Base-by-base conservation (phyloP, 2,797 vertebrate species). In the Setipinna tenuifilis region DNA sequence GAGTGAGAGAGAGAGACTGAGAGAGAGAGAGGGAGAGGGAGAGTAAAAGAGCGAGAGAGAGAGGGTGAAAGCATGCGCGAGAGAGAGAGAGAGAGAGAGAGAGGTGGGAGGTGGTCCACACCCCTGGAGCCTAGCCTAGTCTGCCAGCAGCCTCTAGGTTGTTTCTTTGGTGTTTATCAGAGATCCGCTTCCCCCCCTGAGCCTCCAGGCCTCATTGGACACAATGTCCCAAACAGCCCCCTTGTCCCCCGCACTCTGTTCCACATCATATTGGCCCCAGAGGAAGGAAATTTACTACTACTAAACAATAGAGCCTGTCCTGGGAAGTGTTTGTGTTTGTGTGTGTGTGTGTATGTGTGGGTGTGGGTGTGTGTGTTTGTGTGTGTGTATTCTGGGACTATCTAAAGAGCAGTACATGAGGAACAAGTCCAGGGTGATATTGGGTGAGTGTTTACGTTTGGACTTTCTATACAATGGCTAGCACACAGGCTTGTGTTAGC, bases 161-260 rank as follows among this genome's bases (percentile, higher is more conserved):
- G 71, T 44, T 78, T 44, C 71, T 78, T 78, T 78, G 71, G 71
- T 78, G 71, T 78, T 78, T 78, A 78, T 78, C 71, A 7, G 71
- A 78, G 71, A 41, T 78, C 7, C 17, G 31, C 35, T 44, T 44
- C 35, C 71, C 16, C 50, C 50, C 17, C 25, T 2, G 35, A 44
- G 4, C 71, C 28, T 21, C 28, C 3, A 41, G 71, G 71, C 35
- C 71, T 78, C 35, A 44, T 14, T 78, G 71, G 71, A 78, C 71
- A 44, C 35, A 44, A 78, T 78, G 71, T 78, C 35, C 6, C 35
- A 78, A 78, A 78, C 71, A 44, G 6, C 16, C 68, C 35, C 31
- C 23, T 21, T 41, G 19, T 31, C 17, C 68, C 3, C 3, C 2
- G 31, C 68, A 31, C 28, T 31, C 68, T 35, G 25, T 31, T 78